A percentile compares a stretch with the other conserved stretches of the same genome.
These are phyloP conservation scores for Dichetophora obliterata DNA, from an alignment of 2,888 invertebrate genomes.

Conservation along the genomic window DNA sequence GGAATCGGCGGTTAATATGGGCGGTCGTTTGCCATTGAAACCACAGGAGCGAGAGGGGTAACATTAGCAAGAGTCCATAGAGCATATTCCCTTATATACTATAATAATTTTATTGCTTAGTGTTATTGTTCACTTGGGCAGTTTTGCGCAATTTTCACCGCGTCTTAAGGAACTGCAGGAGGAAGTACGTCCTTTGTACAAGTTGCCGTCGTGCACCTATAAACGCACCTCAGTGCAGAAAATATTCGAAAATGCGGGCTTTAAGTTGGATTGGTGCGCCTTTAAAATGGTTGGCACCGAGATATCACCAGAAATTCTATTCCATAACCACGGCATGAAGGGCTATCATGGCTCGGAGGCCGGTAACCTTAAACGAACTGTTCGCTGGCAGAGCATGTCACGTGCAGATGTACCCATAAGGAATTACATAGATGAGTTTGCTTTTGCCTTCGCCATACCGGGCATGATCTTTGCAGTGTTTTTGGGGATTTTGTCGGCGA, in stretches of 20 bases:
- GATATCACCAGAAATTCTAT: slow-evolving; percentile 65
- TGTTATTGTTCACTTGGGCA: slow-evolving; percentile 85
- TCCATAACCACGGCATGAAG: slow-evolving; percentile 62
- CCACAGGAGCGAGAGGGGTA: slow-evolving; percentile 89
- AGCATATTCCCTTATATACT: neutral
- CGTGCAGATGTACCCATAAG: slow-evolving; percentile 76
- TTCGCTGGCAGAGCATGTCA: slow-evolving; percentile 76
- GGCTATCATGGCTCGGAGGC: slow-evolving; percentile 59
- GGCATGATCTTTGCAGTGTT: slow-evolving; percentile 77
- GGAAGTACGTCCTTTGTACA: slow-evolving; percentile 85
- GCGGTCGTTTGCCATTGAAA: slow-evolving; percentile 84
- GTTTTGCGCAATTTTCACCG: slow-evolving; percentile 79
- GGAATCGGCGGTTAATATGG: slow-evolving; percentile 86
- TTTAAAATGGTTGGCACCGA: slow-evolving; percentile 80
- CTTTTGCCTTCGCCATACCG: slow-evolving; percentile 80
- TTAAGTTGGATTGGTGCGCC: slow-evolving; percentile 90
- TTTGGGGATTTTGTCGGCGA: slow-evolving; percentile 77
- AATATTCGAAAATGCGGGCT: slow-evolving; percentile 82
- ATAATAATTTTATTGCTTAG: slow-evolving; percentile 63
- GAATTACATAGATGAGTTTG: slow-evolving; percentile 78
- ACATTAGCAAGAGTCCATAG: neutral
- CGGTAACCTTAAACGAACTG: slow-evolving; percentile 63
- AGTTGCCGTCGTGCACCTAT: slow-evolving; percentile 84
- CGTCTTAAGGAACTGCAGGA: slow-evolving; percentile 72
- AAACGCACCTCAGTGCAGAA: slow-evolving; percentile 89